phyloP scores from a whole-genome alignment of 2,113 vertebrate species.

The Harpagus bidentatus region DNA sequence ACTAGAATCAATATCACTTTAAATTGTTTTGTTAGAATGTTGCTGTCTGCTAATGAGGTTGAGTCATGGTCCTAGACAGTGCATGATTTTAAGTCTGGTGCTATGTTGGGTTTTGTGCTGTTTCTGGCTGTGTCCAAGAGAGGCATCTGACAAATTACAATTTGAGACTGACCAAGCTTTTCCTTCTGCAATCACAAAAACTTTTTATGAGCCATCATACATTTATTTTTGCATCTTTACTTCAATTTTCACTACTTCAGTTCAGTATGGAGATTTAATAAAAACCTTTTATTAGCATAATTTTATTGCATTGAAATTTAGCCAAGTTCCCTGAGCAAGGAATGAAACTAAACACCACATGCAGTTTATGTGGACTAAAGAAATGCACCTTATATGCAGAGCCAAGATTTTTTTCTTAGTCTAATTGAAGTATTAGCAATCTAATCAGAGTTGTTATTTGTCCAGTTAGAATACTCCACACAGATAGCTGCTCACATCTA shows the following conservation, averaged over 20 bases:
- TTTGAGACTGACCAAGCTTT: background rate
- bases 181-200: background rate
- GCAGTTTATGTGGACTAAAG: background rate
- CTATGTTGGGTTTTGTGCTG: background rate
- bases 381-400: background rate
- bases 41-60: background rate
- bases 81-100: background rate
- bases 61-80: background rate
- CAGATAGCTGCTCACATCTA: background rate
- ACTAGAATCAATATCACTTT: background rate
- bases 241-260: background rate
- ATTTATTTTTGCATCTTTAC: background rate
- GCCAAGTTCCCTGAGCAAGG: background rate
- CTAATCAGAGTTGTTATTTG: background rate
- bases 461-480: background rate
- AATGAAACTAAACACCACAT: background rate
- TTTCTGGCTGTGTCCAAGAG: background rate
- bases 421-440: background rate
- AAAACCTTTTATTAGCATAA: background rate
- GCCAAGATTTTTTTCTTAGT: background rate
- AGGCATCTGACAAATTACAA: background rate
- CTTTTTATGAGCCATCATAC: background rate
- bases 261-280: background rate
- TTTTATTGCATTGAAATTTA: background rate
- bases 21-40: background rate